Conservation (phyloP, 2,888 invertebrate genomes). For the Polylopha cassiicola region DNA sequence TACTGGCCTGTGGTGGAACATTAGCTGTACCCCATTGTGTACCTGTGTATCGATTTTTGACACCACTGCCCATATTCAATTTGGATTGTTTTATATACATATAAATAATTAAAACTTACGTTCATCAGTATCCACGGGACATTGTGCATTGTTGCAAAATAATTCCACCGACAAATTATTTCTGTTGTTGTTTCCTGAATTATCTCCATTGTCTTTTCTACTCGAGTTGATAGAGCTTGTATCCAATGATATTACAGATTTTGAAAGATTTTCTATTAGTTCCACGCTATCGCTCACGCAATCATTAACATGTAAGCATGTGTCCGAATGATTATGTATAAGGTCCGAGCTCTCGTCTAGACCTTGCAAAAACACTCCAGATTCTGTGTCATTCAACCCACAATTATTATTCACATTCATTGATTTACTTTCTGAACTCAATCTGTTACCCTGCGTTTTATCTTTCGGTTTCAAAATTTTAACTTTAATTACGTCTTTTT, state of each 20-base stretch:
- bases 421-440: slow-evolving; percentile 15
- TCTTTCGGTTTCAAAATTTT: slow-evolving; percentile 56
- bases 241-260: slow-evolving; percentile 47
- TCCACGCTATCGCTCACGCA: slow-evolving; percentile 54
- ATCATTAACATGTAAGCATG: slow-evolving; percentile 57
- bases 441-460: slow-evolving; percentile 28
- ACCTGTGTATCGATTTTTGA: no score
- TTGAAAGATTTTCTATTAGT: slow-evolving; percentile 40
- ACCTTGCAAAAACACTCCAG: slow-evolving; percentile 35
- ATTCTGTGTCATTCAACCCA: slow-evolving; percentile 46
- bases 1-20: no score
- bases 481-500: slow-evolving; percentile 63
- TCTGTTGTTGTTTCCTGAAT: slow-evolving; percentile 3
- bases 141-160: slow-evolving; percentile 41
- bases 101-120: slow-evolving; percentile 24
- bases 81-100: slow-evolving; percentile 4
- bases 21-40: no score
- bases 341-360: slow-evolving; percentile 50
- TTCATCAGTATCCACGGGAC: slow-evolving; percentile 28
- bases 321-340: slow-evolving; percentile 68
- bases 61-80: no score
- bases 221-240: slow-evolving; percentile 33
- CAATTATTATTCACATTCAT: slow-evolving; percentile 25
- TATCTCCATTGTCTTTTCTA: slow-evolving; percentile 22
- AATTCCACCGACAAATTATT: slow-evolving; percentile 33